phyloP scores from a whole-genome alignment of 2,797 vertebrate genomes.

The Manis crassicaudata region DNA sequence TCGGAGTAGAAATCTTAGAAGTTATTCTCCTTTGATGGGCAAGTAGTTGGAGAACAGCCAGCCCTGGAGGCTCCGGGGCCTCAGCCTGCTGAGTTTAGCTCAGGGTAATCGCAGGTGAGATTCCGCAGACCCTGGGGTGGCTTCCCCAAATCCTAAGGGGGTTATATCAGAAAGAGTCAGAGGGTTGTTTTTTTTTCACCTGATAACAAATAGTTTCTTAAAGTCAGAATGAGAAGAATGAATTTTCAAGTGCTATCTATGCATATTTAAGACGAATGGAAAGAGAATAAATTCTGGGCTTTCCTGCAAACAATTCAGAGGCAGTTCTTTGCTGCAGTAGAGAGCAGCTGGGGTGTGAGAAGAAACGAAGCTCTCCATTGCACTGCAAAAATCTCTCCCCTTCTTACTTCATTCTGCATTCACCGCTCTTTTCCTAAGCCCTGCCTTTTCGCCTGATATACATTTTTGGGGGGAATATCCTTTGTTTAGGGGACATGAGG shows the following conservation, averaged over 20 bases:
- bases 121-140: neutral
- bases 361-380: neutral
- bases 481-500: conserved; percentile 40
- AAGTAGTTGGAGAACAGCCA: neutral
- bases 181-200: neutral
- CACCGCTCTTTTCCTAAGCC: neutral
- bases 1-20: neutral
- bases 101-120: neutral
- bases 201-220: neutral
- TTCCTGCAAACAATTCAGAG: conserved; percentile 40
- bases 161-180: neutral
- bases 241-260: neutral
- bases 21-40: neutral
- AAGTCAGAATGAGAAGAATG: neutral
- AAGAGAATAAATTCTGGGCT: neutral
- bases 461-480: conserved; percentile 7
- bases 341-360: neutral
- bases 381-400: neutral
- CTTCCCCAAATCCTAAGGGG: neutral
- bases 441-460: neutral
- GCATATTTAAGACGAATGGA: neutral
- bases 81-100: neutral
- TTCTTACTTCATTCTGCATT: neutral
- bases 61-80: neutral
- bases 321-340: neutral